A percentile compares a stretch with the other conserved stretches of the same genome.
Evolutionary conservation across 2,113 vertebrate genomes (phyloP).

Genomic region (Spea bombifrons): DNA sequence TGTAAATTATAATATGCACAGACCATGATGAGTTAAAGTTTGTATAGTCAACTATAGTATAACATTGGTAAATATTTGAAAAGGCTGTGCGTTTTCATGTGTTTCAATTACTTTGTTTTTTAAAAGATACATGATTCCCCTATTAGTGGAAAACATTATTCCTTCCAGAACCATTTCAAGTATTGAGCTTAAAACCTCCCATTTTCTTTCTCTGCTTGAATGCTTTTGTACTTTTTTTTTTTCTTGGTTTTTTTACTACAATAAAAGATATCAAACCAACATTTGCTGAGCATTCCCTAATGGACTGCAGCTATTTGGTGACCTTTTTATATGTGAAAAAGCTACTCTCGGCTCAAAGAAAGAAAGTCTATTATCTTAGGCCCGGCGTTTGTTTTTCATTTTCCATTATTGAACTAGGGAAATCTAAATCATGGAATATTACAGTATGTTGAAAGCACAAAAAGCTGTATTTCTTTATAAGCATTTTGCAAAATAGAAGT

Average conservation of each 20-base stretch:
- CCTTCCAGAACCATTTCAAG: conserved; percentile 6
- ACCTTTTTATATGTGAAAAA: conserved; percentile 48
- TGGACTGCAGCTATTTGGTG: conserved; percentile 47
- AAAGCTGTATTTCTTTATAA: conserved; percentile 34
- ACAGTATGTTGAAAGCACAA: conserved; percentile 24
- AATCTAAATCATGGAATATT: conserved; percentile 45
- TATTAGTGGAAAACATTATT: not conserved
- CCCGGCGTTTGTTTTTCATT: conserved; percentile 46
- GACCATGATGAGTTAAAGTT: too few relatives aligned
- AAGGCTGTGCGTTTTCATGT: not conserved
- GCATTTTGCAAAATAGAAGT: conserved; percentile 26
- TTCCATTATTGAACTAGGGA: conserved; percentile 43
- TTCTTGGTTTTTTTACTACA: conserved; percentile 25
- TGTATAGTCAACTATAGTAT: not conserved
- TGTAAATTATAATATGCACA: too few relatives aligned
- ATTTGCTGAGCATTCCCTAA: conserved; percentile 49
- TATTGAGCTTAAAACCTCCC: conserved; percentile 11
- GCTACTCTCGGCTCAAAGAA: conserved; percentile 47
- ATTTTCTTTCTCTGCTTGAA: conserved; percentile 40
- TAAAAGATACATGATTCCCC: conserved; percentile 4
- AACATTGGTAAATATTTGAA: not conserved
- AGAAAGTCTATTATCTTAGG: conserved; percentile 49
- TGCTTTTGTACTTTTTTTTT: conserved; percentile 37
- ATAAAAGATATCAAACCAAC: conserved; percentile 49
- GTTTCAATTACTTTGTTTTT: not conserved